Percentiles rank a stretch among this genome's conserved stretches.
These are phyloP conservation scores for Dicyrtomina minuta DNA, from an alignment of 2,888 invertebrate genomes.

Conservation along the genomic window DNA sequence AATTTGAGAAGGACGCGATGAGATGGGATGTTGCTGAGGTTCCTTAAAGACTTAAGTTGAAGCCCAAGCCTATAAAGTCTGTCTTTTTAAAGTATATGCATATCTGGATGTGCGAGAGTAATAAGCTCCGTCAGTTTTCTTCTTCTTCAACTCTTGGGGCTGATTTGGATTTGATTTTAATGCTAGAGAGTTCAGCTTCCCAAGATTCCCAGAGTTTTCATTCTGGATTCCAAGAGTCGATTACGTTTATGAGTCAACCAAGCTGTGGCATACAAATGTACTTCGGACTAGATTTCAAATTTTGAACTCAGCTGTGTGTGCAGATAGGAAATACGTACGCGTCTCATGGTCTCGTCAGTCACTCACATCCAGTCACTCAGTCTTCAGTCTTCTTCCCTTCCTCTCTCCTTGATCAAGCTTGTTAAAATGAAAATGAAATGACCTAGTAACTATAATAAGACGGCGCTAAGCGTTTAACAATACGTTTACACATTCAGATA, in stretches of 20 bases:
- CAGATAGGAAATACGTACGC: neutral
- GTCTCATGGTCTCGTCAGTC: neutral
- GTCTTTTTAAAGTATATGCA: neutral
- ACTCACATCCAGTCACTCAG: too few relatives aligned
- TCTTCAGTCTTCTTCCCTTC: too few relatives aligned
- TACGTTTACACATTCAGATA: too few relatives aligned
- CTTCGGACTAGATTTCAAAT: neutral
- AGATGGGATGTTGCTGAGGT: too few relatives aligned
- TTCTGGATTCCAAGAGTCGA: neutral
- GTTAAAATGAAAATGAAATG: too few relatives aligned
- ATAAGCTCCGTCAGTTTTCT: neutral
- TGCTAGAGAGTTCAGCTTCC: neutral
- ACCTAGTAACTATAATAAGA: too few relatives aligned
- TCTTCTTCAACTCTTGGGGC: neutral
- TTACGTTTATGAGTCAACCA: conserved; percentile 12
- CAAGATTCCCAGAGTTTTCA: neutral
- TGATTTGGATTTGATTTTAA: neutral
- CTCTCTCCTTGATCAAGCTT: too few relatives aligned
- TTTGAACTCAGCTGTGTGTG: neutral
- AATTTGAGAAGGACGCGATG: too few relatives aligned
- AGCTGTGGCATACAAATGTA: conserved; percentile 13
- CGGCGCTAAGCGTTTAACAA: too few relatives aligned
- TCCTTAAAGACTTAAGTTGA: too few relatives aligned
- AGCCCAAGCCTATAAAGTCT: too few relatives aligned
- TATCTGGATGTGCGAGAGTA: neutral